These are phyloP conservation scores for Bombus polaris DNA, from an alignment of 1,140 invertebrate species.

Conservation along the genomic window DNA sequence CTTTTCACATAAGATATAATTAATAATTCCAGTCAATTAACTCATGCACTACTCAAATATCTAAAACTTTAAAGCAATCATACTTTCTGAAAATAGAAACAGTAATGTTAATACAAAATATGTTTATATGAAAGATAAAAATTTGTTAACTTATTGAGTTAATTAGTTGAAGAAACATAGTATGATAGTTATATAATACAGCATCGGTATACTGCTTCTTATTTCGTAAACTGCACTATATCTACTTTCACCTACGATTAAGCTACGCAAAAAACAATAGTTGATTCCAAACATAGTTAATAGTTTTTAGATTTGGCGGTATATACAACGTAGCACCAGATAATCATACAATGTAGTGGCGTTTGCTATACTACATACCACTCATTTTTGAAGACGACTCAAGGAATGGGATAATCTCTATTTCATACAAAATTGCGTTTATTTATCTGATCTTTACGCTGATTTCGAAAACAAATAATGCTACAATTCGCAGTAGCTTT, in stretches of 20 bases:
- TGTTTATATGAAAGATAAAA: background rate
- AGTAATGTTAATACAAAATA: background rate
- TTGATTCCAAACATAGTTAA: slow-evolving; percentile 6
- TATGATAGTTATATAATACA: slow-evolving; percentile 7
- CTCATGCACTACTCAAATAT: slow-evolving; percentile 11
- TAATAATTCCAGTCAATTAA: background rate
- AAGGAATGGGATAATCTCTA: too few relatives aligned
- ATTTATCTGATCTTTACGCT: background rate
- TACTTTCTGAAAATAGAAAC: background rate
- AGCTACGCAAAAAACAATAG: slow-evolving; percentile 27
- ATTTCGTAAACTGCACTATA: slow-evolving; percentile 22
- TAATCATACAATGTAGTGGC: background rate
- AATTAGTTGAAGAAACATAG: background rate
- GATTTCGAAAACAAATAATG: background rate
- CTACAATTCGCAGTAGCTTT: background rate
- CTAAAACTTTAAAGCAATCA: background rate
- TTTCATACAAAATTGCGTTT: background rate
- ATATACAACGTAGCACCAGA: slow-evolving; percentile 16
- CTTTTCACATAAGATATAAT: background rate
- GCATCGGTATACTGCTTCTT: slow-evolving; percentile 40
- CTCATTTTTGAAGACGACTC: background rate
- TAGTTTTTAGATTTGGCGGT: slow-evolving; percentile 9
- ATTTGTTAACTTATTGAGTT: background rate
- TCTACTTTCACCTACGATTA: slow-evolving; percentile 34
- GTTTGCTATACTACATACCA: background rate